Evolutionary conservation across 2,888 invertebrate species (phyloP).

Genomic region (Lamellibrachia satsuma): DNA sequence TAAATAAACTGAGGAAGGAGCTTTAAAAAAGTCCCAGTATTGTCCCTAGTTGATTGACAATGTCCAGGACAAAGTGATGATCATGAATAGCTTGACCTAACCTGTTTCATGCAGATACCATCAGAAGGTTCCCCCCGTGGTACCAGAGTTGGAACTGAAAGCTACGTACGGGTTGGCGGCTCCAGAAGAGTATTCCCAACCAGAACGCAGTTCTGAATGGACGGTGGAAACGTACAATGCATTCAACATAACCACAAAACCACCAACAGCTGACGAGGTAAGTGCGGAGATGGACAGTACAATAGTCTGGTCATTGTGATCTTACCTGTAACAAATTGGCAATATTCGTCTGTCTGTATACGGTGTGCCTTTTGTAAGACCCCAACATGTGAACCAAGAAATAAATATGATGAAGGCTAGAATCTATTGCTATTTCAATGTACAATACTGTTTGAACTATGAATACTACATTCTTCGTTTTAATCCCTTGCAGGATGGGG

Average conservation of each 20-base stretch:
- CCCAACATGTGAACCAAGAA: no score
- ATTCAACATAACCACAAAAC: constrained; percentile 55
- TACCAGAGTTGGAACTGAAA: constrained; percentile 71
- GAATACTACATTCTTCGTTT: no score
- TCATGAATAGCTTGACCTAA: background rate
- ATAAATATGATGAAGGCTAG: no score
- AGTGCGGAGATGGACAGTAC: constrained; percentile 17
- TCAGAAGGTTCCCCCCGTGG: constrained; percentile 71
- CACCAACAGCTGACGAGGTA: constrained; percentile 47
- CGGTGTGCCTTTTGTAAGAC: no score
- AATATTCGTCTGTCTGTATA: background rate
- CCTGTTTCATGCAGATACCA: constrained; percentile 68
- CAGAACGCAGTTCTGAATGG: constrained; percentile 69
- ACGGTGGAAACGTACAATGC: constrained; percentile 63
- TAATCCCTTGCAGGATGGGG: no score
- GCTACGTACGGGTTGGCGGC: constrained; percentile 74
- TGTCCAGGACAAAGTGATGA: background rate
- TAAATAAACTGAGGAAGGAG: no score
- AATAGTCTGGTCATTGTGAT: background rate
- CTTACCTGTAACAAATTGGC: background rate
- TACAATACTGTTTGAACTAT: no score
- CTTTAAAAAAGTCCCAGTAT: background rate
- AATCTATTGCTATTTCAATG: no score
- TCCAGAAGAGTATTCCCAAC: constrained; percentile 71
- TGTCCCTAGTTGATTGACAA: background rate